Conservation (phyloP, 2,797 vertebrate genomes). For the Emydoidea blandingii region DNA sequence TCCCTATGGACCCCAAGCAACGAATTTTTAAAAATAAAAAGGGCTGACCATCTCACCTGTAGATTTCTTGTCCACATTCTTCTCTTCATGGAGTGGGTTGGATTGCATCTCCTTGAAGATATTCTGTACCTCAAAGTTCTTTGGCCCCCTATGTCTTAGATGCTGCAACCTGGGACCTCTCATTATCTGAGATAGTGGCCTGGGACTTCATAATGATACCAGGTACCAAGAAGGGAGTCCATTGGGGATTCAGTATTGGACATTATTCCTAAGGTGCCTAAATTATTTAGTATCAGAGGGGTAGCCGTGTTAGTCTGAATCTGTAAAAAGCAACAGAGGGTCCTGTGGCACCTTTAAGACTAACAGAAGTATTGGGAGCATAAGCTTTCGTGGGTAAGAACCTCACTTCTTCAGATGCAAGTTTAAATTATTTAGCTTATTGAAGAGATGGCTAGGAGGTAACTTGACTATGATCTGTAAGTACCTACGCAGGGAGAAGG, state of each 20-base stretch:
- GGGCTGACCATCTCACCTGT: not conserved
- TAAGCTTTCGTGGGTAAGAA: no score
- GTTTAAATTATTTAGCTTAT: not conserved
- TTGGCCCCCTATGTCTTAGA: fast-evolving
- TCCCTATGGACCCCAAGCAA: not conserved
- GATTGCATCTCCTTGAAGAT: not conserved
- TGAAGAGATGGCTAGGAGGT: not conserved
- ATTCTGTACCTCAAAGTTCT: not conserved
- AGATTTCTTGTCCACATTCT: not conserved
- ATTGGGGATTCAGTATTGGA: not conserved
- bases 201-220: not conserved
- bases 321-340: no score
- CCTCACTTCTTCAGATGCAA: no score
- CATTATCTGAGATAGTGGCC: not conserved
- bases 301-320: no score
- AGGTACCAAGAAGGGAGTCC: not conserved
- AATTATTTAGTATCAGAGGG: not conserved
- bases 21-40: not conserved
- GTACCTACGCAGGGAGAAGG: not conserved
- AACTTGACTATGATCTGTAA: not conserved
- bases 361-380: no score
- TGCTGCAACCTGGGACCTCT: not conserved
- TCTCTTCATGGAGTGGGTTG: not conserved
- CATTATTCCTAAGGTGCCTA: not conserved
- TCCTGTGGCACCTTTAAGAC: no score